Evolutionary conservation across 2,888 invertebrate species (phyloP).

Genomic region (Agapostemon virescens): DNA sequence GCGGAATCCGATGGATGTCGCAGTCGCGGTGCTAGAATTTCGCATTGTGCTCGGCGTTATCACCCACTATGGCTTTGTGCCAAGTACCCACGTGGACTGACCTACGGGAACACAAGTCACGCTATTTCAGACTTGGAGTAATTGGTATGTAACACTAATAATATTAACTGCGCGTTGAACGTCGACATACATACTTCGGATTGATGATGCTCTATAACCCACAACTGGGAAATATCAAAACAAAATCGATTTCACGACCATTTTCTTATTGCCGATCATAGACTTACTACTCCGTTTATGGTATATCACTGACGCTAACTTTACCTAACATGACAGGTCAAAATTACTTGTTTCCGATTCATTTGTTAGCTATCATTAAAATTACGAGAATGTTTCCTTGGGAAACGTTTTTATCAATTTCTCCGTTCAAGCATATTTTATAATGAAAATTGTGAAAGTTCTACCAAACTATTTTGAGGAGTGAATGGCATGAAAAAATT

Average conservation of each 20-base stretch:
- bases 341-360: too few species aligned
- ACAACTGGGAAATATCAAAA: background rate
- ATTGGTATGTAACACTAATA: constrained; percentile 30
- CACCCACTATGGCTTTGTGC: constrained; percentile 66
- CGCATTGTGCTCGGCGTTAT: constrained; percentile 64
- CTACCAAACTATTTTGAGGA: background rate
- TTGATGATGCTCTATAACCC: constrained; percentile 8
- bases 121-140: constrained; percentile 54
- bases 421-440: background rate
- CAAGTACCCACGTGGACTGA: constrained; percentile 60
- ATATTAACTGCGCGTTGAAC: constrained; percentile 23
- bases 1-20: constrained; percentile 44
- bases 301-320: background rate
- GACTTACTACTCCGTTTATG: background rate
- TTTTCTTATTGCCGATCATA: background rate
- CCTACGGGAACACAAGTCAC: constrained; percentile 51
- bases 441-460: background rate
- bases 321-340: background rate
- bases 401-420: too few species aligned
- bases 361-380: background rate
- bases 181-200: background rate
- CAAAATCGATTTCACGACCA: background rate
- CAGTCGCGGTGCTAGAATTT: constrained; percentile 54
- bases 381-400: background rate
- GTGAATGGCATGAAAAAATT: too few species aligned